Evolutionary conservation across 1,140 invertebrate species (phyloP).

Genomic region (Heterodera schachtii): DNA sequence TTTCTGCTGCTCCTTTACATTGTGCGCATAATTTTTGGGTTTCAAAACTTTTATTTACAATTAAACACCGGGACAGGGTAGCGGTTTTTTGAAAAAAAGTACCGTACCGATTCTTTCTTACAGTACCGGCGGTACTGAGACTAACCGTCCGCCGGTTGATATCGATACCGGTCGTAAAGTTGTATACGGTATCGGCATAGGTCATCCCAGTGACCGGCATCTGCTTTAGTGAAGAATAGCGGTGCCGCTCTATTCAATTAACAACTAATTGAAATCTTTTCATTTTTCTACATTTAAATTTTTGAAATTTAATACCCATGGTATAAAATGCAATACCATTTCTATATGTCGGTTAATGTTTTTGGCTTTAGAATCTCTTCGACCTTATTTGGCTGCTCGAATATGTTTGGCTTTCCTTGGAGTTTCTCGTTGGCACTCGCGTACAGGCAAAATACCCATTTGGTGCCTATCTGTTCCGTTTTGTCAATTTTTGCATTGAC

Average conservation of each 20-base stretch:
- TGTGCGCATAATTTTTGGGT: not conserved
- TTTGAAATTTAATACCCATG: too few relatives aligned
- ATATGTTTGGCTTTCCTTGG: slow-evolving; percentile 22
- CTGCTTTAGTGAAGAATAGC: too few relatives aligned
- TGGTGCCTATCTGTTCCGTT: slow-evolving; percentile 24
- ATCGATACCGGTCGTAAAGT: too few relatives aligned
- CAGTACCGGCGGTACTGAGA: too few relatives aligned
- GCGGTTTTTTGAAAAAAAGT: not conserved
- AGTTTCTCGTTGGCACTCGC: slow-evolving; percentile 1
- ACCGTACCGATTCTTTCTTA: too few relatives aligned
- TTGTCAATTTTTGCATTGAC: slow-evolving; percentile 30
- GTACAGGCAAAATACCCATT: not conserved
- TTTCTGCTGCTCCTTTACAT: slow-evolving; percentile 16
- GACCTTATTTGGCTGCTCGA: slow-evolving; percentile 24
- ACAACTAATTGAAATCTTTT: too few relatives aligned
- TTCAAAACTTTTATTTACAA: not conserved
- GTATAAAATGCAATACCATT: not conserved
- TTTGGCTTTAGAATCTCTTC: slow-evolving; percentile 21
- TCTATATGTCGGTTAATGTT: not conserved
- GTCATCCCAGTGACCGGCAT: too few relatives aligned
- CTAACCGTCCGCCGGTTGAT: too few relatives aligned
- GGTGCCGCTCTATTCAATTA: too few relatives aligned
- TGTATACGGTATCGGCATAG: too few relatives aligned
- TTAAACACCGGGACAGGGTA: too few relatives aligned
- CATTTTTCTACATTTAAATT: too few relatives aligned